Conservation (phyloP, 1,140 invertebrate genomes). For the Monochamus saltuarius region DNA sequence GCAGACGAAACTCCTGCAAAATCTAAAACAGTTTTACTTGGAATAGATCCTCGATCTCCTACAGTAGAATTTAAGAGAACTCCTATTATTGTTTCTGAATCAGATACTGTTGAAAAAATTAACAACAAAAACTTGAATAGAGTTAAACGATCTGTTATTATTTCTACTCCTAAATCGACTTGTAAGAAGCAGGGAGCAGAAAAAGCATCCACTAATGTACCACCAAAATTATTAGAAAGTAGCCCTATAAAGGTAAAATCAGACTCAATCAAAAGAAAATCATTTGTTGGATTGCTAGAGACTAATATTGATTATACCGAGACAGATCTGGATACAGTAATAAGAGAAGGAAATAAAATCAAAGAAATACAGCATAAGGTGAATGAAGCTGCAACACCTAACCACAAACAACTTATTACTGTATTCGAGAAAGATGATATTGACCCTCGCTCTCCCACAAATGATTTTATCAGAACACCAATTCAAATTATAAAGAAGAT, state of each 20-base stretch:
- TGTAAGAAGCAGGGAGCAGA: too few species aligned
- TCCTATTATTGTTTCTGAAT: conserved; percentile 50
- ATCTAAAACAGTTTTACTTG: conserved; percentile 23
- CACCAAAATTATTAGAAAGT: conserved; percentile 38
- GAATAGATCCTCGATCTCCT: conserved; percentile 54
- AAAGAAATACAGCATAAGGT: neutral
- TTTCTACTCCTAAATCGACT: neutral
- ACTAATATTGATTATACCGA: conserved; percentile 50
- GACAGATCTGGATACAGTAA: conserved; percentile 43
- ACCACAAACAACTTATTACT: neutral
- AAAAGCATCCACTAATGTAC: neutral
- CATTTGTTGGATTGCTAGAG: conserved; percentile 44
- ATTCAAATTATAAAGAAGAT: conserved; percentile 22
- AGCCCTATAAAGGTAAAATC: conserved; percentile 22
- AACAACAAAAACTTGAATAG: conserved; percentile 46
- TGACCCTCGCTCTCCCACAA: conserved; percentile 31
- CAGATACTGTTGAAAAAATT: conserved; percentile 38
- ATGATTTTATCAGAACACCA: conserved; percentile 28
- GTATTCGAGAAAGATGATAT: conserved; percentile 7
- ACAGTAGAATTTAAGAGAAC: conserved; percentile 53
- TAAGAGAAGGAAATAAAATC: conserved; percentile 22
- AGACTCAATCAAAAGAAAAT: conserved; percentile 40
- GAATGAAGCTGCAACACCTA: neutral
- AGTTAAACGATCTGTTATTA: conserved; percentile 19
- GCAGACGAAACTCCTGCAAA: conserved; percentile 45